These are phyloP conservation scores for Drosophila flavopinicola DNA, from an alignment of 2,888 invertebrate genomes.

Conservation along the genomic window DNA sequence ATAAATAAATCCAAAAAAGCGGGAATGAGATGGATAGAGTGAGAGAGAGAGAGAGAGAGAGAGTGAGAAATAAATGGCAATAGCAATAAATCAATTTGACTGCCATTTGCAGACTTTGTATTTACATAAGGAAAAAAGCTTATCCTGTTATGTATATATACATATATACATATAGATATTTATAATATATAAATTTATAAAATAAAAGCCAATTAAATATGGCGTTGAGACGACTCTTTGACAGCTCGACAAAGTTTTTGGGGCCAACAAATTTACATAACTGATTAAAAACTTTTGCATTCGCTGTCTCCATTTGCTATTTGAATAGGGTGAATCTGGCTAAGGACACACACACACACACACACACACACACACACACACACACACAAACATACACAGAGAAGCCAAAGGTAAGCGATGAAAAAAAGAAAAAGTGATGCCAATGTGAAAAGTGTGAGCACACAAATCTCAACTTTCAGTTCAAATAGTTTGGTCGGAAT, in stretches of 20 bases:
- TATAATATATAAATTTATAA: constrained; percentile 36
- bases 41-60: background rate
- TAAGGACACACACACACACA: background rate
- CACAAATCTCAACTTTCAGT: constrained; percentile 39
- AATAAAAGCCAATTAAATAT: constrained; percentile 67
- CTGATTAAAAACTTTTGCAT: constrained; percentile 75
- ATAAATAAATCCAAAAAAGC: constrained; percentile 1
- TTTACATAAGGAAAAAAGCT: constrained; percentile 1
- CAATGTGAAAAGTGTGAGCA: constrained; percentile 34
- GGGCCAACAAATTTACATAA: constrained; percentile 72
- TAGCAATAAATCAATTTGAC: constrained; percentile 33
- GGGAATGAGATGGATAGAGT: background rate
- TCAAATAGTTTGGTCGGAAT: constrained; percentile 44
- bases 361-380: background rate
- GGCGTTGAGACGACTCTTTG: constrained; percentile 41
- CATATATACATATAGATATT: background rate
- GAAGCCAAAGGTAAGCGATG: constrained; percentile 23
- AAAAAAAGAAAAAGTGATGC: constrained; percentile 5
- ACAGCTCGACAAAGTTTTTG: constrained; percentile 46
- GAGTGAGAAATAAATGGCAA: constrained; percentile 6
- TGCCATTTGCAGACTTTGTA: constrained; percentile 34
- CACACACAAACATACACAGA: too few relatives aligned
- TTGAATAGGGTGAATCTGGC: constrained; percentile 34
- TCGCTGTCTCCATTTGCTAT: constrained; percentile 56
- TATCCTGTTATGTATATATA: constrained; percentile 11